Evolutionary conservation across 2,797 vertebrate genomes (phyloP), one percentile per base, ranked within the genome.

Genomic region (Crotalus adamanteus): DNA sequence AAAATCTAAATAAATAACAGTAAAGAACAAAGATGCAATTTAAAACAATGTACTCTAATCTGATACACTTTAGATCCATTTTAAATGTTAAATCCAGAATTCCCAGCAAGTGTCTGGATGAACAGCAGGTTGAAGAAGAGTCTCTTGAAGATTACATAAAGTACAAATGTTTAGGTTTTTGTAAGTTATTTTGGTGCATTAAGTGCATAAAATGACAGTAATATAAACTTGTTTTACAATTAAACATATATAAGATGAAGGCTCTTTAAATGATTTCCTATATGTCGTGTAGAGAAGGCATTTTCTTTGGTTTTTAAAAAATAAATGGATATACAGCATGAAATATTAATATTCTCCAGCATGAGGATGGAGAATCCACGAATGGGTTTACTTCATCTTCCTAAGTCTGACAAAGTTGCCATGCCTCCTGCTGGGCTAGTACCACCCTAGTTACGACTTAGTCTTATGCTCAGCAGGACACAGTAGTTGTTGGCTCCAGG

Each of bases 141-240:
- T 65, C 61, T 28, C 61, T n/a, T 63, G 28, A 63, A 63, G 26
- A 63, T 63, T 63, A 63, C 11, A 63, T 63, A 63, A 63, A 63
- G 26, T n/a, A 65, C 4, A 65, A 65, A 65, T n/a, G 26, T 65
- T 96, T 95, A 18, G 65, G 57, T 94, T 89, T 95, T 95, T 1
- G 90, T 51, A 56, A 90, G 83, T 47, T 59, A n/a, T 53, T 37
- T 25, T 69, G 5, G 65, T 91, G 63, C 0, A 13, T 0, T 6
- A 42, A 18, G n/a, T 88, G 55, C 88, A 91, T 83, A 83, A 90
- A 94, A 78, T 37, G 83, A 93, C 47, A 69, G 92, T 51, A 1
- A 6, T n/a, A 73, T 73, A 65, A 65, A 65, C 28, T 73, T 73
- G n/a, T 37, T 56, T 14, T 56, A 31, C n/a, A 73, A 37, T 31